Evolutionary conservation across 2,888 invertebrate species (phyloP), one percentile per base, ranked within the genome.

Genomic region (Apamea crenata): DNA sequence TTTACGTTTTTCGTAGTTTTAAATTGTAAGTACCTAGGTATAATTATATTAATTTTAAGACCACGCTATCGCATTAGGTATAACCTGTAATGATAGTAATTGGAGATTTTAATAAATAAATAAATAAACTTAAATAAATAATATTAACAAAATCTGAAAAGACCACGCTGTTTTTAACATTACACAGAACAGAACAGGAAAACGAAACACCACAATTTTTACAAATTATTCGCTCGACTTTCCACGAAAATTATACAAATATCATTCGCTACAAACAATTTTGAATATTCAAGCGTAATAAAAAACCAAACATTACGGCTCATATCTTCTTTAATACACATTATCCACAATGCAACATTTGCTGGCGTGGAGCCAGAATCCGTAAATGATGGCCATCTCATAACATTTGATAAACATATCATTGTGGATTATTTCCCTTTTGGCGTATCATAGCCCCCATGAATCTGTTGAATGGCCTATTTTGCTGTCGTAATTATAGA

Each of bases 401-500:
- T 88, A 82, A 81, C 59, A 83, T 87, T 86, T 87, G 77, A 79
- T 82, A 79, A 78, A 83, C 82, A 81, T 65, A 82, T 82, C 53
- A 82, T 77, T 29, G 65, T 36, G 25, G 53, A 75, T 85, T 77
- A 78, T 77, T 63, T 63, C 53, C n/a, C 8, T 74, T 78, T 63
- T 63, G 66, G 47, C 65, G 53, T 81, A 50, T 50, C 47, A 50
- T 50, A 6, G 47, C 18, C 16, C 25, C 56, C 59, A 81, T 83
- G 32, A 81, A 76, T 83, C 61, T 59, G 61, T 63, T 56, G 21
- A 72, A 77, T 77, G 36, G 18, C 50, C 61, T 50, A 70, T 84
- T 74, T 68, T 61, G 65, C n/a, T 69, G 72, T 72, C 83, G 59
- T 75, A 47, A 72, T 78, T 74, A 72, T 40, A 40, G 18, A 63